Evolutionary conservation across 1,140 invertebrate species (phyloP), one percentile per base, ranked within the genome.

Genomic region (Notospermus geniculatus): DNA sequence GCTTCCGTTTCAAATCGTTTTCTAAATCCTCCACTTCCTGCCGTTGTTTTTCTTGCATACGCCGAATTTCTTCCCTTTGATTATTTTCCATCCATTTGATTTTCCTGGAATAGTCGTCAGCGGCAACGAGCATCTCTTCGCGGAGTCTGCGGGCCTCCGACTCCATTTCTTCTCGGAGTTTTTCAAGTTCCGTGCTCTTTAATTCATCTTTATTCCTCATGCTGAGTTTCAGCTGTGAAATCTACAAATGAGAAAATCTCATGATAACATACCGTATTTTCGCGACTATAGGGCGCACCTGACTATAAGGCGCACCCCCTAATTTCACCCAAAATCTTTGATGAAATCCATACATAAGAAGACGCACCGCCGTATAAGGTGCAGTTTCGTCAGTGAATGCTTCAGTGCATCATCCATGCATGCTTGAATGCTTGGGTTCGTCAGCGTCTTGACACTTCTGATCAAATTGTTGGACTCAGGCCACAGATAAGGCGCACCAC

Each of bases 21-120:
- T 75, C 70, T 23, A 66, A 57, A 25, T 73, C 73, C 77, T 80
- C 59, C 53, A 63, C 56, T 57, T 77, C 74, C 23, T 59, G 25
- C 13, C 66, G 57, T 58, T 69, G 71, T 54, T 71, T 60, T 39
- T 63, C 60, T 36, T 63, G 62, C 28, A 73, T 50, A 50, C 57
- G 60, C 25, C 60, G 53, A 2, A 73, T 57, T 52, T 71, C 60
- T 22, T 69, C 62, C 25, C 55, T 60, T 59, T 76, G 73, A 4
- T 57, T 61, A 1, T 50, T 53, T 60, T 76, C 71, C 54, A 76
- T 53, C 15, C 39, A 19, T 52, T 58, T 30, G 28, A 77, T 68
- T 54, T 75, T 68, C 17, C 52, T 62, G 32, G 65, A 45, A 54
- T 71, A 71, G 25, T 76, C 73, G 15, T 71, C 63, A 11, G 63